phyloP scores from a whole-genome alignment of 2,113 vertebrate species.

The Equus przewalskii region DNA sequence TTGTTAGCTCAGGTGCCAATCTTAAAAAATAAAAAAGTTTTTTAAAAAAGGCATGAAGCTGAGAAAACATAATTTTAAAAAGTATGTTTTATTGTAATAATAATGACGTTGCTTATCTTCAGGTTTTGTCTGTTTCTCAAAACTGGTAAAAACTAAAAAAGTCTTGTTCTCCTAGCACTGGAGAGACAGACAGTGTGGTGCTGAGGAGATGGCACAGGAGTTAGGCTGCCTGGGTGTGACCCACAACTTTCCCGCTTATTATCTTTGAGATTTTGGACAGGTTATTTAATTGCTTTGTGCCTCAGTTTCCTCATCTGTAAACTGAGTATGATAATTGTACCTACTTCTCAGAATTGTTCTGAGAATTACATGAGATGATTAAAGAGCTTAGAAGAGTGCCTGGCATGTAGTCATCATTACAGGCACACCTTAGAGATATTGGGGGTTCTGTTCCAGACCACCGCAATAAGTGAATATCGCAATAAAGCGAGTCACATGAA shows the following conservation, averaged over 20 bases:
- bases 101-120: background rate
- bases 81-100: background rate
- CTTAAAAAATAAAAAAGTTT: too few relatives aligned
- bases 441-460: too few relatives aligned
- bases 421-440: too few relatives aligned
- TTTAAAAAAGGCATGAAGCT: background rate
- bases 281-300: background rate
- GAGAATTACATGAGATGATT: background rate
- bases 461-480: too few relatives aligned
- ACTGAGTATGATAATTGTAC: background rate
- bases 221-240: background rate
- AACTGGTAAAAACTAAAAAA: background rate
- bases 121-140: background rate
- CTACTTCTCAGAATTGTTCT: background rate
- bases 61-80: background rate
- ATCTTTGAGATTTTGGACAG: background rate
- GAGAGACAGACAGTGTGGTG: background rate
- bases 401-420: background rate
- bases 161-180: background rate
- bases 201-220: background rate
- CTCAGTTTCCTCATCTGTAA: background rate
- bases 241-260: background rate
- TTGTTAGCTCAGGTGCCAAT: too few relatives aligned
- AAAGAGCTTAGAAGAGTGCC: background rate
- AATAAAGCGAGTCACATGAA: too few relatives aligned